phyloP scores from a whole-genome alignment of 1,140 invertebrate genomes.

The Eupeodes corollae region DNA sequence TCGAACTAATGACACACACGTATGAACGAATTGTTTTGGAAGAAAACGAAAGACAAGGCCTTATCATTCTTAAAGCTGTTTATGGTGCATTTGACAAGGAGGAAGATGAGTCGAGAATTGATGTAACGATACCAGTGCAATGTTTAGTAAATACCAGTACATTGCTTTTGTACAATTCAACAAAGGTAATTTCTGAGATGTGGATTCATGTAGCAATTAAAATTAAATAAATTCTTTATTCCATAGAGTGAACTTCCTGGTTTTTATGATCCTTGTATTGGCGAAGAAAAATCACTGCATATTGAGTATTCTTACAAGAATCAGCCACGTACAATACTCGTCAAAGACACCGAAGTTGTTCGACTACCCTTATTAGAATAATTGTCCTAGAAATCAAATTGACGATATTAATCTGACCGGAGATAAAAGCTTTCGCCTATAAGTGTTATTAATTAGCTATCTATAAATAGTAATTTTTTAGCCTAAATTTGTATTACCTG shows the following conservation, averaged over 20 bases:
- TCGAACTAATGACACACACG: slow-evolving; percentile 78
- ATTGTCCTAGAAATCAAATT: too few species aligned
- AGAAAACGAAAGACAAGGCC: slow-evolving; percentile 64
- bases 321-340: slow-evolving; percentile 63
- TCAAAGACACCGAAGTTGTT: slow-evolving; percentile 65
- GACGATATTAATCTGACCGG: too few species aligned
- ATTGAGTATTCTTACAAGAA: slow-evolving; percentile 79
- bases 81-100: slow-evolving; percentile 57
- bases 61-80: slow-evolving; percentile 77
- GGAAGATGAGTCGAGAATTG: slow-evolving; percentile 49
- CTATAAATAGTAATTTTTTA: too few species aligned
- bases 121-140: slow-evolving; percentile 88
- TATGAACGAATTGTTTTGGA: slow-evolving; percentile 62
- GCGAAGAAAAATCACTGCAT: slow-evolving; percentile 80
- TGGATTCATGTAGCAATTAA: neutral
- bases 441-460: too few species aligned
- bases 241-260: slow-evolving; percentile 82
- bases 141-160: slow-evolving; percentile 86
- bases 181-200: slow-evolving; percentile 56
- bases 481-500: too few species aligned
- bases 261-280: slow-evolving; percentile 92
- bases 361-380: slow-evolving; percentile 50
- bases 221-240: neutral
- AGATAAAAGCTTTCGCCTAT: too few species aligned
- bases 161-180: slow-evolving; percentile 69